phyloP scores from a whole-genome alignment of 2,888 invertebrate genomes.

The Pemphredon lugubris region DNA sequence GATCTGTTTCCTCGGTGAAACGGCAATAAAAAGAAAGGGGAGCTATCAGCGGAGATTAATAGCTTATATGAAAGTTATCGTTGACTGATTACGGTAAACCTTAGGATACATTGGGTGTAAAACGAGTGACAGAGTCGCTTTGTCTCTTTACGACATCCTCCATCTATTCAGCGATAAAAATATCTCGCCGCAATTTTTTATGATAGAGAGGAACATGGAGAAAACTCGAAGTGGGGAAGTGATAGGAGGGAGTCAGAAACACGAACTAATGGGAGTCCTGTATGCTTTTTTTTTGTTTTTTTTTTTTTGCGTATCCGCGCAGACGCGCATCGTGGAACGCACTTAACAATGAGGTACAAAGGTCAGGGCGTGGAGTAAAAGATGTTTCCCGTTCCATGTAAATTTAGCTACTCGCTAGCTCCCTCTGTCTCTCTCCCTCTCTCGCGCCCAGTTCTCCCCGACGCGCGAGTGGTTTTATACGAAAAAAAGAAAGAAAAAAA shows the following conservation, averaged over 20 bases:
- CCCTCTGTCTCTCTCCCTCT: background rate
- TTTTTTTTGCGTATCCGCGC: background rate
- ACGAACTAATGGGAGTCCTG: conserved; percentile 18
- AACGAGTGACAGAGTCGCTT: conserved; percentile 21
- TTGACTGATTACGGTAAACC: conserved; percentile 37
- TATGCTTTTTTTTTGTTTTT: conserved; percentile 10
- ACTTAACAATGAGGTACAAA: no score
- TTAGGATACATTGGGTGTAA: conserved; percentile 13
- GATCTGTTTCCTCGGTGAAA: conserved; percentile 14
- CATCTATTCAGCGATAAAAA: conserved; percentile 25
- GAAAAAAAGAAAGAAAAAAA: conserved; percentile 14
- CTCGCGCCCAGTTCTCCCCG: conserved; percentile 7
- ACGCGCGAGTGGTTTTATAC: conserved; percentile 26
- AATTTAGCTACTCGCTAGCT: background rate
- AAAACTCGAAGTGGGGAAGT: background rate
- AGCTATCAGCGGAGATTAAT: conserved; percentile 39
- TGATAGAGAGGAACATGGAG: background rate
- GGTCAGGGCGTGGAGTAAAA: background rate
- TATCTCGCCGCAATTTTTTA: conserved; percentile 38
- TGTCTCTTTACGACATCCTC: conserved; percentile 15
- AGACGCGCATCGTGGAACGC: background rate
- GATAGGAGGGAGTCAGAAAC: background rate
- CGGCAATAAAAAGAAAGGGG: conserved; percentile 29
- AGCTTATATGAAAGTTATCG: conserved; percentile 47
- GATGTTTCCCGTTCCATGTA: background rate